A percentile compares a stretch with the other conserved stretches of the same genome.
These are phyloP conservation scores for Sinocyclocheilus anshuiensis DNA, from an alignment of 2,113 vertebrate genomes.

Conservation along the genomic window DNA sequence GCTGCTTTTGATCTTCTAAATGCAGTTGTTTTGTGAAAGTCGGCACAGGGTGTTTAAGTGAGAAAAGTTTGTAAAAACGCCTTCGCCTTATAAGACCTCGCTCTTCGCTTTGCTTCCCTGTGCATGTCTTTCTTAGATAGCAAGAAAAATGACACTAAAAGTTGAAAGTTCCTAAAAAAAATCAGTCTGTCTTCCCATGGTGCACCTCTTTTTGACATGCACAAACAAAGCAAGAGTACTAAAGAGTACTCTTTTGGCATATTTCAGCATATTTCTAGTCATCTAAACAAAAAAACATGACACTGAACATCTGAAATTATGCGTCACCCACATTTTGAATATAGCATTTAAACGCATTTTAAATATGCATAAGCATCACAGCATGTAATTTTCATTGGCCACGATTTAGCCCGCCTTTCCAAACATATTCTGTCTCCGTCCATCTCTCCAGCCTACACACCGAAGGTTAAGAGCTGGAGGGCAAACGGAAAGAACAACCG, in stretches of 20 bases:
- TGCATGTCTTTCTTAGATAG: neutral
- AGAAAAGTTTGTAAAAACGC: neutral
- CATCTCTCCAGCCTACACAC: slow-evolving; percentile 18
- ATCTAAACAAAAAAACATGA: neutral
- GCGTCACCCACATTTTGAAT: neutral
- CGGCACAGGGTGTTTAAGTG: neutral
- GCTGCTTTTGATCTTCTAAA: slow-evolving; percentile 15
- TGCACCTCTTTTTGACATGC: neutral
- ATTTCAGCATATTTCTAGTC: neutral
- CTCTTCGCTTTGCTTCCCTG: neutral
- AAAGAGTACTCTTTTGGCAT: too few relatives aligned
- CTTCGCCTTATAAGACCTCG: neutral
- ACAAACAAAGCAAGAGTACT: neutral
- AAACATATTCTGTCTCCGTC: neutral
- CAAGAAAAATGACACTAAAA: neutral
- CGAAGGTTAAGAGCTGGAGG: slow-evolving; percentile 67
- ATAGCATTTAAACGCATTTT: neutral
- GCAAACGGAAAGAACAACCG: slow-evolving; percentile 43
- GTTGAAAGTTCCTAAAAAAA: neutral
- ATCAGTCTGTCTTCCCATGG: neutral
- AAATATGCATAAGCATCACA: neutral
- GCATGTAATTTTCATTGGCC: neutral
- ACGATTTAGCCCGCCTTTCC: neutral
- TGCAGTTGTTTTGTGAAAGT: slow-evolving; percentile 7
- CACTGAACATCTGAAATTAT: neutral